Base-by-base conservation (phyloP, 1,140 invertebrate genomes). In the Diachasmimorpha longicaudata region DNA sequence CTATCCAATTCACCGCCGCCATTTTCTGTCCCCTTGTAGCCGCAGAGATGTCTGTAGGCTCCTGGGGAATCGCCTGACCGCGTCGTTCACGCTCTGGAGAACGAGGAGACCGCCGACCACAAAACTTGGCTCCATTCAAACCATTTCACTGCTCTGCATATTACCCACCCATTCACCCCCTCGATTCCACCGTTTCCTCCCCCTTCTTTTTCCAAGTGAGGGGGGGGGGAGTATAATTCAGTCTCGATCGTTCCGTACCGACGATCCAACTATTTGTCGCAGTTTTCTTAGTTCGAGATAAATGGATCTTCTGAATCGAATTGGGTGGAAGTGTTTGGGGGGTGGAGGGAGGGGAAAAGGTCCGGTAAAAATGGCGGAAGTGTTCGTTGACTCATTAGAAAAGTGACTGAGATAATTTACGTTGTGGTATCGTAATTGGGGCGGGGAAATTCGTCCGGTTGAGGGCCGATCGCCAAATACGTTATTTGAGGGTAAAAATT, bases 1-100 rank as follows among this genome's bases (percentile, higher is more conserved):
- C 73, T 63, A 48, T 31, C 39, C 37, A 25, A 74, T 52, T 75
- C 31, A 31, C 31, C 31, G 48, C 52, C 68, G 25, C 52, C 46
- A 21, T 46, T 11, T 19, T 44, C 25, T 37, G 5, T 19, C 19
- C 13, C 36, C 16, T 58, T n/a, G n/a, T n/a, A n/a, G n/a, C n/a
- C n/a, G n/a, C n/a, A n/a, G n/a, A n/a, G n/a, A n/a, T n/a, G n/a
- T n/a, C n/a, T n/a, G 31, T 13, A 10, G 4, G 39, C 39, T 16
- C n/a, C 39, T n/a, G 39, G 1, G 10, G 16, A 36, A 36, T 37
- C 36, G 25, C 16, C 31, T 39, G 36, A 68, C 66, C 66, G n/a
- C 66, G 66, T 37, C 14, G n/a, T 37, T 68, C 36, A 37, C 25
- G 25, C 66, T 68, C n/a, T 14, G 13, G 25, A 3, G 4, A 68